phyloP scores from a whole-genome alignment of 2,888 invertebrate species.

The Xylota segnis region DNA sequence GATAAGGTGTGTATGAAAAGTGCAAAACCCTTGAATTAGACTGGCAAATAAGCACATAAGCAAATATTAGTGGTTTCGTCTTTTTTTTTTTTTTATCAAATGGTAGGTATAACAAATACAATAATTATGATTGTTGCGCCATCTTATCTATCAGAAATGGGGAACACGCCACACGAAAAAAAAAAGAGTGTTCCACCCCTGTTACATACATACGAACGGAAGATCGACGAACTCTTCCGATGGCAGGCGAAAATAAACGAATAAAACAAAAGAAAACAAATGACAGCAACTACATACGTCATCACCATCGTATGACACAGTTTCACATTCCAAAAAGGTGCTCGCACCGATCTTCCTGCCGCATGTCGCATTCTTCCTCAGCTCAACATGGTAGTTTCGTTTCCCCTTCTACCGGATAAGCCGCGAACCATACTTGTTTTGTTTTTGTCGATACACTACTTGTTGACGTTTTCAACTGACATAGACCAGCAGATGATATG shows the following conservation, averaged over 20 bases:
- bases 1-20: constrained; percentile 9
- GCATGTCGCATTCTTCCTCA: neutral
- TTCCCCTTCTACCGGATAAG: neutral
- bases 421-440: neutral
- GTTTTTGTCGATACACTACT: neutral
- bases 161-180: constrained; percentile 11
- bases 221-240: constrained; percentile 55
- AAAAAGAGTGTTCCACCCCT: constrained; percentile 1
- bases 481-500: constrained; percentile 6
- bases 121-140: neutral
- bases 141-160: neutral
- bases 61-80: too few relatives aligned
- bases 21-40: constrained; percentile 5
- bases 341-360: neutral
- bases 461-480: constrained; percentile 33
- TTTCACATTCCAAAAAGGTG: constrained; percentile 48
- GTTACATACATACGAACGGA: constrained; percentile 46
- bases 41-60: constrained; percentile 13
- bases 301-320: constrained; percentile 55
- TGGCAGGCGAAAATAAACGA: neutral
- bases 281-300: constrained; percentile 28
- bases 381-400: neutral
- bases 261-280: constrained; percentile 20
- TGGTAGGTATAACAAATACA: neutral
- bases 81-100: constrained; percentile 4